These are phyloP conservation scores for Encarsia formosa DNA, from an alignment of 2,888 invertebrate genomes.

Conservation along the genomic window DNA sequence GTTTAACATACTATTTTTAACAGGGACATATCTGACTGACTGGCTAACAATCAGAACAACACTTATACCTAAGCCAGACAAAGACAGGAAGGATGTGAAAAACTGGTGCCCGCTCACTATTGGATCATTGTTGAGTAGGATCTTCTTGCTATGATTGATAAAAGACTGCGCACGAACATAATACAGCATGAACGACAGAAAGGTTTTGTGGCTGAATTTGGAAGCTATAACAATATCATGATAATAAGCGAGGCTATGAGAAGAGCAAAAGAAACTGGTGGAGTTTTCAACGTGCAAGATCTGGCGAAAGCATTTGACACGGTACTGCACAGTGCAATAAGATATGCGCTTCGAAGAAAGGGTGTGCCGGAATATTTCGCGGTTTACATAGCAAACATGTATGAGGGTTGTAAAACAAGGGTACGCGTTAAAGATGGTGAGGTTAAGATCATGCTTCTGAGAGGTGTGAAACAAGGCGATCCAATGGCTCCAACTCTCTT, in stretches of 20 bases:
- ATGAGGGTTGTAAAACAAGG: neutral
- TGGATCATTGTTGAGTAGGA: constrained; percentile 34
- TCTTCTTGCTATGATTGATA: constrained; percentile 35
- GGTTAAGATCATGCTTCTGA: neutral
- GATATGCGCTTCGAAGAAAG: neutral
- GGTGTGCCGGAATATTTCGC: neutral
- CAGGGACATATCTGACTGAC: constrained; percentile 6
- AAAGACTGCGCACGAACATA: neutral
- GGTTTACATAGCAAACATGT: neutral
- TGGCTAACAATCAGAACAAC: constrained; percentile 41
- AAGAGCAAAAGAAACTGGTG: neutral
- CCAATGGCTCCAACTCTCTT: neutral
- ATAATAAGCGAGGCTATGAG: neutral
- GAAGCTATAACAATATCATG: neutral
- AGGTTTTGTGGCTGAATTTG: neutral
- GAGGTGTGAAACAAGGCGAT: neutral
- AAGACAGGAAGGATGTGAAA: constrained; percentile 31
- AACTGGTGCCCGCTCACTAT: constrained; percentile 43
- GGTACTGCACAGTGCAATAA: neutral
- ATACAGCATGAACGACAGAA: neutral
- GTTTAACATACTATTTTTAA: neutral
- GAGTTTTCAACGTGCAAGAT: neutral
- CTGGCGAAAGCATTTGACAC: neutral
- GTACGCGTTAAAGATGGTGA: neutral
- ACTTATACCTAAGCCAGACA: constrained; percentile 38